phyloP scores from a whole-genome alignment of 2,797 vertebrate species.

The Xiphophorus birchmanni region DNA sequence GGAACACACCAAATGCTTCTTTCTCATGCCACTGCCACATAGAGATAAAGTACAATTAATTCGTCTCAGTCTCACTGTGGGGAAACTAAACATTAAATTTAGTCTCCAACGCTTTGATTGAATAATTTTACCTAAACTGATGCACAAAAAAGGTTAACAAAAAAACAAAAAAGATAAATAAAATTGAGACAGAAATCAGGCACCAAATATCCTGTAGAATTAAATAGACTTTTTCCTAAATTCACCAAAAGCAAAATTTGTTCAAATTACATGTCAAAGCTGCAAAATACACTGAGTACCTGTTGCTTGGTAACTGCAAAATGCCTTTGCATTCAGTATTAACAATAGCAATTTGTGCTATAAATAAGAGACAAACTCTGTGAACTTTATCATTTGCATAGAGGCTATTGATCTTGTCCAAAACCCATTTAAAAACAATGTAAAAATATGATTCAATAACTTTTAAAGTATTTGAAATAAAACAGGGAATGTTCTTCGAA shows the following conservation, averaged over 20 bases:
- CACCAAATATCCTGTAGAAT: background rate
- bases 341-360: slow-evolving; percentile 40
- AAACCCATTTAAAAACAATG: background rate
- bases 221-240: slow-evolving; percentile 16
- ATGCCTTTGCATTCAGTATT: slow-evolving; percentile 56
- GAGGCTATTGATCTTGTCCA: slow-evolving; percentile 9
- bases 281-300: slow-evolving; percentile 44
- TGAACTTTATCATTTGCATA: slow-evolving; percentile 25
- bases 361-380: slow-evolving; percentile 24
- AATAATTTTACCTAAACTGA: slow-evolving; percentile 31
- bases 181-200: slow-evolving; percentile 1
- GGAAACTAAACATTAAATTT: slow-evolving; percentile 48
- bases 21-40: slow-evolving; percentile 27
- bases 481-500: slow-evolving; percentile 2
- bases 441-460: background rate
- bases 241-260: slow-evolving; percentile 21
- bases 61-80: slow-evolving; percentile 43
- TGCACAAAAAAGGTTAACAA: background rate
- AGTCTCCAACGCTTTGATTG: slow-evolving; percentile 33
- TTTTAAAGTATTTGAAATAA: background rate
- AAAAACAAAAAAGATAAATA: slow-evolving; percentile 11
- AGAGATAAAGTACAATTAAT: slow-evolving; percentile 53
- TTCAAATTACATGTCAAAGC: slow-evolving; percentile 37
- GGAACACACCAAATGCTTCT: slow-evolving; percentile 14
- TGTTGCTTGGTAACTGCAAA: slow-evolving; percentile 72